Base-by-base conservation (phyloP, 2,797 vertebrate genomes). In the Brachyrhaphis roseni region DNA sequence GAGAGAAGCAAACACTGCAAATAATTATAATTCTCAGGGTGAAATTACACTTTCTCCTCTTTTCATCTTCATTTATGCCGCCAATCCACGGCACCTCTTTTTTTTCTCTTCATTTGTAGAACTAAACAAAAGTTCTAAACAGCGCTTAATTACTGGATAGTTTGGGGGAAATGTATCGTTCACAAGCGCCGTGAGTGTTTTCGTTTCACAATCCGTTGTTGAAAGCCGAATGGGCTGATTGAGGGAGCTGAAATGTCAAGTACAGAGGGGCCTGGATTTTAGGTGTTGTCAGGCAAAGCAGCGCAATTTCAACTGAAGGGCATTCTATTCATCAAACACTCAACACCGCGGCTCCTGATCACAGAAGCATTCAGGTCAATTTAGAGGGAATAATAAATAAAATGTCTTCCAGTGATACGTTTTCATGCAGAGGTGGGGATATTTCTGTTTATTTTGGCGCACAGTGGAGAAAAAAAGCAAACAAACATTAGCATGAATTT, bases 201-300 rank as follows among this genome's bases (percentile, higher is more conserved):
- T 81, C 77, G 79, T 90, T 93, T 84, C 66, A 86, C 86, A 85
- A 90, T 87, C 73, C 83, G 76, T 74, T 83, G 85, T 76, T 39
- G 73, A 90, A 83, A 86, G 85, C 80, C 68, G 75, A 87, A 87
- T 77, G 85, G 72, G 72, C 89, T 93, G 87, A 92, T 90, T 92
- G 85, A 89, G 91, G 88, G 91, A 86, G 87, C 88, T 82, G 62
- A 91, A 93, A 91, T 92, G 91, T 94, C 91, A 93, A 93, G 91
- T 91, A 82, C 59, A 79, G 74, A 86, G 88, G 83, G 83, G 82
- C 77, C 77, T 31, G 82, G 59, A 75, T 91, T 93, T 90, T 90
- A 85, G 91, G 82, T 87, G 89, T 85, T 82, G 84, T 91, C 91
- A 90, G 46, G 88, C 89, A 88, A 90, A 92, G 85, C 87, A 85